Evolutionary conservation across 2,797 vertebrate genomes (phyloP), one percentile per base, ranked within the genome.

Genomic region (Knipowitschia caucasica): DNA sequence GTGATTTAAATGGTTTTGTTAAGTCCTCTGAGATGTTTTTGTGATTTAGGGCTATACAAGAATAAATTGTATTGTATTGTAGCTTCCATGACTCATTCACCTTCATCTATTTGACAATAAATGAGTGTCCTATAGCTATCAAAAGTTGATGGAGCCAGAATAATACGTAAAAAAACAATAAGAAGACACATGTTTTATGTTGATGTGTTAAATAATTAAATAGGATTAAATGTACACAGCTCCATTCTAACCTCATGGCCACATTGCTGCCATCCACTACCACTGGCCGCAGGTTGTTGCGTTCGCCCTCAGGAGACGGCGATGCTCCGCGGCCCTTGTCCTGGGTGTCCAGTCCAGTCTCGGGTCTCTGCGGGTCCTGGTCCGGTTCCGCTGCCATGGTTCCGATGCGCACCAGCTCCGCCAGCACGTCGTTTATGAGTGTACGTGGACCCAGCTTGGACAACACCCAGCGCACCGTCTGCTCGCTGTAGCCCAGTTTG

Each of bases 251-350:
- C 96, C 95, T 99, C 96, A 99, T 98, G 64, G 96, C 96, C 55
- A 99, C 94, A 15, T 99, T 99, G 69, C 95, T 98, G 72, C 96
- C 96, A 42, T 99, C 96, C 62, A 99, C 89, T 71, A 99, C 95
- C 3, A 98, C 10, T 0, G 95, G 94, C 21, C 93, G 91, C 80
- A 99, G 86, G 83, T 96, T 98, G 86, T 96, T 93, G 67, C 92
- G 92, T 69, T 97, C 94, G 30, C 74, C 33, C 2, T 87, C 84
- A 9, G 92, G 92, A 66, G 92, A 89, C 0, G 94, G 93, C 2
- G 94, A 95, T 35, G 96, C 93, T 0, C 92, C 90, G 57, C 92
- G 78, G 67, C 89, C 86, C 20, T 96, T 94, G 46, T 90, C n/a
- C n/a, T n/a, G n/a, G n/a, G n/a, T n/a, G n/a, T n/a, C n/a, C n/a